Conservation (phyloP, 1,140 invertebrate genomes). For the Oryzaephilus surinamensis region DNA sequence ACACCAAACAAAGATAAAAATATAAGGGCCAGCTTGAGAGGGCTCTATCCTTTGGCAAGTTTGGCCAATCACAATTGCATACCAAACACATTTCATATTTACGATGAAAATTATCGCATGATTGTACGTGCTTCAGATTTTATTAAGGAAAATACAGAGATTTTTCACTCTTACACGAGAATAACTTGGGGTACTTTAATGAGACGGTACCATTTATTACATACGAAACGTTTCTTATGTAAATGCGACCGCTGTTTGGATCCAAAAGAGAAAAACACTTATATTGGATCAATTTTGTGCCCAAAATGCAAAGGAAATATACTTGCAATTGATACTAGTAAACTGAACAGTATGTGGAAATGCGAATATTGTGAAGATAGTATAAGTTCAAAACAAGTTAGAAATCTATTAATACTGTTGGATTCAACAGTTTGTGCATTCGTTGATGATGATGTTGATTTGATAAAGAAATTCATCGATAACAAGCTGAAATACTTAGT, state of each 20-base stretch:
- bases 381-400: constrained; percentile 36
- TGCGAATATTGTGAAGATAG: constrained; percentile 40
- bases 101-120: constrained; percentile 47
- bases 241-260: constrained; percentile 59
- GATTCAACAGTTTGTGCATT: constrained; percentile 38
- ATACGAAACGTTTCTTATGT: constrained; percentile 67
- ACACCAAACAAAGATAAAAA: constrained; percentile 40
- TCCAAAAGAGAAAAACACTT: constrained; percentile 43
- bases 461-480: constrained; percentile 40
- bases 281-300: constrained; percentile 40
- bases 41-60: constrained; percentile 59
- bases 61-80: constrained; percentile 66
- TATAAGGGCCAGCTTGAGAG: constrained; percentile 44
- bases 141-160: constrained; percentile 53
- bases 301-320: constrained; percentile 37
- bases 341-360: constrained; percentile 38
- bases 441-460: constrained; percentile 35
- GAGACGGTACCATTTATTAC: constrained; percentile 50
- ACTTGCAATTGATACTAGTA: constrained; percentile 31
- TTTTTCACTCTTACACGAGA: constrained; percentile 62
- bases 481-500: constrained; percentile 37
- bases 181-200: constrained; percentile 60
- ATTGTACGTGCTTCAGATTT: constrained; percentile 48
- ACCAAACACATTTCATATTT: constrained; percentile 61
- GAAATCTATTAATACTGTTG: constrained; percentile 36